Evolutionary conservation across 2,113 vertebrate species (phyloP), one percentile per base, ranked within the genome.

Genomic region (Perca fluviatilis): DNA sequence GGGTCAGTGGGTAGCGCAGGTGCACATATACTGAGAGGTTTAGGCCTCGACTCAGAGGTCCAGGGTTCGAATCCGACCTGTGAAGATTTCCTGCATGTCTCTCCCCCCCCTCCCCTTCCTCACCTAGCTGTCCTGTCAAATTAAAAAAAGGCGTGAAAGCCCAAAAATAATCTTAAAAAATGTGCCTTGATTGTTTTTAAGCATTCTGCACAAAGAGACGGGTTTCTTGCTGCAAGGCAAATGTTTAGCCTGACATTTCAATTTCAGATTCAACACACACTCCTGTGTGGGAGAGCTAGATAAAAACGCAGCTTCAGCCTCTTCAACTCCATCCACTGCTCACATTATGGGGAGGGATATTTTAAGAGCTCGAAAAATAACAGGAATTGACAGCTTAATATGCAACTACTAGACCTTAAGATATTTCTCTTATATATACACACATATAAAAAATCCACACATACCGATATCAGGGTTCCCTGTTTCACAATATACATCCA

Each of bases 221-320:
- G 10, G 54, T 50, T 47, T 50, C 46, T 23, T 49, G 2, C 58
- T 50, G 19, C 15, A 49, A 4, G 11, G 63, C 56, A 74, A 27
- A 79, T 8, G 12, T 79, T 58, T 40, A 8, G 6, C 18, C 12
- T 23, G n/a, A 49, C 3, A 56, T n/a, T 36, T 23, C 14, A 30
- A 25, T 62, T 47, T 54, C 19, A 60, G 58, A 74, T 51, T 23
- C 19, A n/a, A 74, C 36, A 46, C 57, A 69, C 30, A 33, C 53
- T 30, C 7, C 63, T 66, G 63, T 66, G 63, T 49, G 43, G 14
- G 43, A 25, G n/a, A 66, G 43, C 33, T 13, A 43, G 61, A 62
- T 51, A 15, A 75, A 75, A 65, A 19, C 6, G 18, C 49, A 56
- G 61, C 50, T 43, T 61, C 10, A 21, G 46, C 57, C 23, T 69